Base-by-base conservation (phyloP, 2,888 invertebrate species). In the Eupithecia tripunctaria region DNA sequence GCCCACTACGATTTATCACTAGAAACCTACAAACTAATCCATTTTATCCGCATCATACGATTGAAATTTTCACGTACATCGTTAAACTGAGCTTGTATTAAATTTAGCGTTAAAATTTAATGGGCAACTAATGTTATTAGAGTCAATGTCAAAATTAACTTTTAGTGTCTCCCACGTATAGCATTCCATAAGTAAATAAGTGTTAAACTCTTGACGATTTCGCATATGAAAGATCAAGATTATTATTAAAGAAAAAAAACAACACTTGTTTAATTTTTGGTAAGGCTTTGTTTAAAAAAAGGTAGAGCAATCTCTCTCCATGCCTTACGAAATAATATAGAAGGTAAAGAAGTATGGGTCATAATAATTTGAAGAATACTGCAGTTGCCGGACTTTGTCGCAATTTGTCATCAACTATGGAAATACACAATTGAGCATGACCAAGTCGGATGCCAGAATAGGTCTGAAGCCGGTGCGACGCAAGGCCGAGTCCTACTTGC, bases 401-500 rank as follows among this genome's bases (percentile, higher is more conserved):
- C 51, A 62, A 62, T 73, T 38, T 66, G 66, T 64, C 63, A 67
- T 64, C 63, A 43, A 60, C 67, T 67, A 67, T 75, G 72, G 68
- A 73, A 68, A 70, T 66, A 70, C 47, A 60, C 68, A 69, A 76
- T 71, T 74, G 69, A 69, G 38, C 63, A 51, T 76, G 63, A 70
- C 72, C 71, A 73, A 71, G 74, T 76, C 72, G 84, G 87, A 89
- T 88, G 88, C 83, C 83, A 86, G 85, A 84, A 85, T 88, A 85
- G 85, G 87, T 86, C 88, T 81, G 83, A 83, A 82, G 85, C 82
- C 79, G 75, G 82, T 83, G 85, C 91, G 91, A 91, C 89, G 91
- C 92, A 92, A 92, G 92, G 92, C 88, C 90, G 84, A 83, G 93
- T 90, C 93, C 93, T 82, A 93, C 87, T 92, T 93, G 84, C 88